Evolutionary conservation across 2,888 invertebrate genomes (phyloP).

Genomic region (Oxystoma pomonae): DNA sequence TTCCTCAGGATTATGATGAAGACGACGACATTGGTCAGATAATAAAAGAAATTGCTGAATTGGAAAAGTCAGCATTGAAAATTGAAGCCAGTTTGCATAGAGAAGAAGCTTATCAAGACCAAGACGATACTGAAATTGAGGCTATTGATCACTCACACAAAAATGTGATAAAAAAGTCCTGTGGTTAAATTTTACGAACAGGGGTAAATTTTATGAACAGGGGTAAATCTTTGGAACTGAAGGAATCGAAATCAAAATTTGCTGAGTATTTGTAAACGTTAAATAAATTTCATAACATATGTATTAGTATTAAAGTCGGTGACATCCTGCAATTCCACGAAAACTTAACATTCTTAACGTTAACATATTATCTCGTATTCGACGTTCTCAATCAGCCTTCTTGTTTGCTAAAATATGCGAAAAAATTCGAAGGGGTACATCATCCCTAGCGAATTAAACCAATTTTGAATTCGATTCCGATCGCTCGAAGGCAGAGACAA

Average conservation of each 20-base stretch:
- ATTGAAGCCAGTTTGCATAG: not conserved
- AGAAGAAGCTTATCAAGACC: not conserved
- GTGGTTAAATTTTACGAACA: constrained; percentile 27
- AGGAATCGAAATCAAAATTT: too few species aligned
- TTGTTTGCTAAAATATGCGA: constrained; percentile 28
- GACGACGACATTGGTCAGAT: not conserved
- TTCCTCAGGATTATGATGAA: not conserved
- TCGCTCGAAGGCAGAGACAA: not conserved
- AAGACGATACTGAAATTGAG: not conserved
- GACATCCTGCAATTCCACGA: too few species aligned
- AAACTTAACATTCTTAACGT: too few species aligned
- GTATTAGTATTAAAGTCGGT: too few species aligned
- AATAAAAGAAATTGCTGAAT: not conserved
- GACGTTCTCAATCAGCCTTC: too few species aligned
- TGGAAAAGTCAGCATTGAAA: not conserved
- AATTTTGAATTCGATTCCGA: constrained; percentile 48
- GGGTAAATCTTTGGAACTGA: too few species aligned
- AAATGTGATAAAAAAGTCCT: constrained; percentile 42
- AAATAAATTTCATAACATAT: too few species aligned
- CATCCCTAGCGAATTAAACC: constrained; percentile 51
- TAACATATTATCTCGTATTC: too few species aligned
- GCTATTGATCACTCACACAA: not conserved
- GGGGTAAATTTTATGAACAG: too few species aligned
- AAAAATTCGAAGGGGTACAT: constrained; percentile 42
- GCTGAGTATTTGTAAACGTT: too few species aligned